Conservation (phyloP, 1,140 invertebrate species). For the Trichonephila clavipes region DNA sequence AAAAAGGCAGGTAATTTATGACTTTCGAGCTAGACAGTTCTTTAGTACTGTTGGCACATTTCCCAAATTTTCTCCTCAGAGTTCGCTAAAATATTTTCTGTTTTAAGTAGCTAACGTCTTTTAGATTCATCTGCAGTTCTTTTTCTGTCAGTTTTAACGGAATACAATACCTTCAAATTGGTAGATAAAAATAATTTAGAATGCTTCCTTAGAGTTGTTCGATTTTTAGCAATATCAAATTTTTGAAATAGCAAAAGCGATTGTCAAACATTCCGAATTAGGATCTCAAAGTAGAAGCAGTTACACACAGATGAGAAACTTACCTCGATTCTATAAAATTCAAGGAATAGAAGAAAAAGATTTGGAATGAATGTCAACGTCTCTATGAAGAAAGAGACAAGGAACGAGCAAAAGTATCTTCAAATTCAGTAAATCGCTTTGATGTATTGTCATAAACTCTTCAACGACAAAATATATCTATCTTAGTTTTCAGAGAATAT, state of each 20-base stretch:
- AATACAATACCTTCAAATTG: too few species aligned
- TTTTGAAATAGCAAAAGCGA: background rate
- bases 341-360: background rate
- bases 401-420: background rate
- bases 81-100: background rate
- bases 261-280: background rate
- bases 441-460: constrained; percentile 15
- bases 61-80: background rate
- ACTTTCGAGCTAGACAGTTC: background rate
- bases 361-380: background rate
- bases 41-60: background rate
- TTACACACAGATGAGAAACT: background rate
- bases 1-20: background rate
- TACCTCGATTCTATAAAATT: background rate
- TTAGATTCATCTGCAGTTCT: background rate
- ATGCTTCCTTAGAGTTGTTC: too few species aligned
- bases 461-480: constrained; percentile 31
- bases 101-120: background rate
- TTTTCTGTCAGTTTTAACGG: background rate
- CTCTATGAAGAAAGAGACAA: background rate
- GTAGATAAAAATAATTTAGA: too few species aligned
- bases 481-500: constrained; percentile 22
- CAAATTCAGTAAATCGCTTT: background rate
- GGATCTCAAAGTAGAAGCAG: background rate
- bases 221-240: too few species aligned